Conservation (phyloP, 2,797 vertebrate genomes). For the Carapus acus region DNA sequence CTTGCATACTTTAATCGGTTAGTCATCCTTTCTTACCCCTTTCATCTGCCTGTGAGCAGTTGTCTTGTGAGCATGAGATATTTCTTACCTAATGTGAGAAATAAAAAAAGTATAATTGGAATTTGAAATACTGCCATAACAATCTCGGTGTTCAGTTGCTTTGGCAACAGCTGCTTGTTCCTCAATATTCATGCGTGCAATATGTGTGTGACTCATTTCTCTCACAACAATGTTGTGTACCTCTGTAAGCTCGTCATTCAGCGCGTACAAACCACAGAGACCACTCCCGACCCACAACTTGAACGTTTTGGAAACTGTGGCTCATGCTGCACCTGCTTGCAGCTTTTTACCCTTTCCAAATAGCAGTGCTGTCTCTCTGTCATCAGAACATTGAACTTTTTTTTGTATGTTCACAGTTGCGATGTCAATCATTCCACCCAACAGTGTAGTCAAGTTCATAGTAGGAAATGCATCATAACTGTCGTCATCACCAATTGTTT, state of each 20-base stretch:
- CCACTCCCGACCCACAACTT: conserved; percentile 9
- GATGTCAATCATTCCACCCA: conserved; percentile 15
- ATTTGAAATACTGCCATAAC: conserved; percentile 32
- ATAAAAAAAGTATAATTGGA: conserved; percentile 22
- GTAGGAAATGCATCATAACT: conserved; percentile 10
- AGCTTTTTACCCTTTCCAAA: conserved; percentile 1
- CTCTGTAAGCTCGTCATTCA: not conserved
- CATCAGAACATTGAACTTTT: conserved; percentile 17
- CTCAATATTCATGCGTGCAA: not conserved
- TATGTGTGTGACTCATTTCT: conserved; percentile 23
- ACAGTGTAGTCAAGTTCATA: not conserved
- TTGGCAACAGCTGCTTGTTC: not conserved
- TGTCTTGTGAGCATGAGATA: conserved; percentile 44
- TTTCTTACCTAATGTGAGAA: conserved; percentile 20
- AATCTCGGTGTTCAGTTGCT: conserved; percentile 18
- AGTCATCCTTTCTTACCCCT: conserved; percentile 51
- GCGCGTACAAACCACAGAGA: conserved; percentile 23
- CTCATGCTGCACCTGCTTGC: conserved; percentile 42
- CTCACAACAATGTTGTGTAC: not conserved
- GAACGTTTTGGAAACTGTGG: conserved; percentile 12
- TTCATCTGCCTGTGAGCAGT: conserved; percentile 31
- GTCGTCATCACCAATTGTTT: conserved; percentile 26
- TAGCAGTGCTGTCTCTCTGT: not conserved
- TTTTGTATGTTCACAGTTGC: conserved; percentile 17
- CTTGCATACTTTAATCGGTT: conserved; percentile 54